Evolutionary conservation across 2,888 invertebrate species (phyloP), one percentile per base, ranked within the genome.

Genomic region (Drosophila algonquin): DNA sequence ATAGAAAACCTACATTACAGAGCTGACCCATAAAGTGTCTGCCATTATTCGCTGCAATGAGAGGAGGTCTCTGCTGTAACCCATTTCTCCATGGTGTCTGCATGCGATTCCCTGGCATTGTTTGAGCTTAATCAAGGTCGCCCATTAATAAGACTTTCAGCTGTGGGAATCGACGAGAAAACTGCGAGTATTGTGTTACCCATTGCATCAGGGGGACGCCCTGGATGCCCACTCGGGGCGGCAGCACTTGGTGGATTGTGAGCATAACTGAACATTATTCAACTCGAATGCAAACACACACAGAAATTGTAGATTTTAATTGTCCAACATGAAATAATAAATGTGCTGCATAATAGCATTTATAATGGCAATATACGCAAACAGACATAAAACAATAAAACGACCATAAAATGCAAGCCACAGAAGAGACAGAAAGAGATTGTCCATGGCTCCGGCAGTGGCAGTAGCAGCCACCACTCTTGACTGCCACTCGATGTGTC

Each of bases 391-490:
- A 83, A 81, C 81, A 83, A 81, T 86, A 79, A 86, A 83, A 75
- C 52, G 69, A 51, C 75, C 81, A 83, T 83, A 70, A 83, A 83
- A 83, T 77, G 87, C 82, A 87, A 84, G 76, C 75, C 79, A 64
- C 55, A 58, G 40, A 40, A 40, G 5, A 56, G 16, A 44, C 50
- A 56, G 46, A 52, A 68, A 68, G 64, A 62, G 81, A 71, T 63
- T 76, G 61, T 60, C 64, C 54, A 6, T 40, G 40, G 40, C 5
- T 14, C 14, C 14, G 40, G 5, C 9, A 3, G 30, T 10, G 35
- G 8, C 21, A 21, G 21, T 2, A 21, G 21, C 21, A 21, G 21
- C 21, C 2, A 21, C 35, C 50, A 27, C n/a, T 47, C 16, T 24
- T 35, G 44, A 2, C 54, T 35, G 46, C 52, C 51, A 61, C 54